phyloP scores from a whole-genome alignment of 1,140 invertebrate genomes.

The Drosophila gunungcola region DNA sequence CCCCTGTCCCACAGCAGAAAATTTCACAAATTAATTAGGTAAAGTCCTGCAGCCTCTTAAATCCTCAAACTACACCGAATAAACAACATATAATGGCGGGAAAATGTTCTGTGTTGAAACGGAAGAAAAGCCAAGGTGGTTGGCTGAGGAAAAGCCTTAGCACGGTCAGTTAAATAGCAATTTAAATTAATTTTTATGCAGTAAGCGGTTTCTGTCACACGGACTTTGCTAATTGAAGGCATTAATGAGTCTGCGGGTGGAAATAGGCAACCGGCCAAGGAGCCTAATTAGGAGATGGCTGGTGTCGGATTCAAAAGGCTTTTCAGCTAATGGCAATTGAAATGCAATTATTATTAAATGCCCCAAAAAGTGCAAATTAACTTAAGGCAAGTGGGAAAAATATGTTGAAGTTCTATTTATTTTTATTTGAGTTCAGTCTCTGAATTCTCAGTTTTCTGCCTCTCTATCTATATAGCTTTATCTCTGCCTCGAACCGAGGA shows the following conservation, averaged over 20 bases:
- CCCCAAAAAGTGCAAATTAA: constrained; percentile 37
- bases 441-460: not conserved
- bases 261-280: constrained; percentile 51
- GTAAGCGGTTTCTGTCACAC: constrained; percentile 45
- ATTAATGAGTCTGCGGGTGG: constrained; percentile 37
- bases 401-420: constrained; percentile 21
- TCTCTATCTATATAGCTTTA: not conserved
- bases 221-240: constrained; percentile 63
- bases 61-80: not conserved
- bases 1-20: constrained; percentile 7
- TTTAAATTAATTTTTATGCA: constrained; percentile 81
- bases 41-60: not conserved
- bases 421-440: constrained; percentile 23
- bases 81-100: constrained; percentile 19
- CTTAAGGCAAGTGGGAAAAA: constrained; percentile 7
- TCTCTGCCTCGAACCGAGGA: constrained; percentile 16
- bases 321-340: constrained; percentile 59
- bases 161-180: constrained; percentile 79
- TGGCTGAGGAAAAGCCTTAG: constrained; percentile 39
- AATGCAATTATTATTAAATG: constrained; percentile 67
- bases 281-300: constrained; percentile 50
- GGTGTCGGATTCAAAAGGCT: constrained; percentile 16
- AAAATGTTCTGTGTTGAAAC: constrained; percentile 2
- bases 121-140: constrained; percentile 27
- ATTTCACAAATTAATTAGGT: constrained; percentile 50